Conservation (phyloP, 2,888 invertebrate species). For the Chymomyza amoena region DNA sequence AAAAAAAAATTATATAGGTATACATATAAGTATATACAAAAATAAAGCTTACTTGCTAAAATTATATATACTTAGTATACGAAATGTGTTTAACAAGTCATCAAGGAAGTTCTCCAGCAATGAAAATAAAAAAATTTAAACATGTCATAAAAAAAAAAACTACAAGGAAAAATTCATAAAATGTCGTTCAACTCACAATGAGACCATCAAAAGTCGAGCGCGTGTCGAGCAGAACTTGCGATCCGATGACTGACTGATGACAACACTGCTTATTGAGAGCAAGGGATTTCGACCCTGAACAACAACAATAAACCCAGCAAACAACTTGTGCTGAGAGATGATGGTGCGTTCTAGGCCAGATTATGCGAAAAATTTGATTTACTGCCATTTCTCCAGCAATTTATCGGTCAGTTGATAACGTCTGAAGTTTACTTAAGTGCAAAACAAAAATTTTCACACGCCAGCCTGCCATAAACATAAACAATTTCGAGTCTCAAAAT, state of each 20-base stretch:
- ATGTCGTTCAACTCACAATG: constrained; percentile 66
- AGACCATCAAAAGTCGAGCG: constrained; percentile 21
- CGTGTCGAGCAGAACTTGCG: constrained; percentile 12
- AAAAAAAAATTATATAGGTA: neutral
- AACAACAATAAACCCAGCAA: constrained; percentile 22
- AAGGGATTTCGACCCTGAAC: constrained; percentile 40
- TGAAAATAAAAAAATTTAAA: neutral
- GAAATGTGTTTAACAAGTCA: constrained; percentile 60
- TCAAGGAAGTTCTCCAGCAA: constrained; percentile 54
- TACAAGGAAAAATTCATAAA: constrained; percentile 68
- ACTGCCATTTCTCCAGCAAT: neutral
- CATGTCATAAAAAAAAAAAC: constrained; percentile 18
- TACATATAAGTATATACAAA: neutral
- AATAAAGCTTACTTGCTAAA: constrained; percentile 50
- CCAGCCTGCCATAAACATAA: neutral
- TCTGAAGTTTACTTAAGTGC: neutral
- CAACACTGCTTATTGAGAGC: neutral
- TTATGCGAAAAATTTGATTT: constrained; percentile 32
- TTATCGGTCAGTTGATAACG: constrained; percentile 58
- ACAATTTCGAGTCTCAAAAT: neutral
- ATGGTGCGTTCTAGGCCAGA: constrained; percentile 8
- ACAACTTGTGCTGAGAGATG: constrained; percentile 18
- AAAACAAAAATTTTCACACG: constrained; percentile 26
- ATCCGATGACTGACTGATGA: neutral
- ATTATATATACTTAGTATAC: constrained; percentile 20